phyloP scores from a whole-genome alignment of 2,113 vertebrate genomes.

The Larimichthys crocea region DNA sequence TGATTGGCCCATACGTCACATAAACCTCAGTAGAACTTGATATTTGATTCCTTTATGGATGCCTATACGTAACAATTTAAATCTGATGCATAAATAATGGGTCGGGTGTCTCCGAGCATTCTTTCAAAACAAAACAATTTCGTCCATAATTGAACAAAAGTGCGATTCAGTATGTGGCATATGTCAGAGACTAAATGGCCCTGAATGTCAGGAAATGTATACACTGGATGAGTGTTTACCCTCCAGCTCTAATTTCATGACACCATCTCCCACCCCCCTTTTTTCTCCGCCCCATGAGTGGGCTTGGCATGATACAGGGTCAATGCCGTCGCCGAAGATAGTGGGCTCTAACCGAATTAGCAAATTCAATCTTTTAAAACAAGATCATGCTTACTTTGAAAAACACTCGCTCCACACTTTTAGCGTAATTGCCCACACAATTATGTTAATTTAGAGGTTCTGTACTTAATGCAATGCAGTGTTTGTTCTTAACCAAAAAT shows the following conservation, averaged over 20 bases:
- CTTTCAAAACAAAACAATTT: background rate
- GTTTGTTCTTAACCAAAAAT: constrained; percentile 54
- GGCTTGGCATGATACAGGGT: constrained; percentile 55
- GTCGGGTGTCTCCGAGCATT: background rate
- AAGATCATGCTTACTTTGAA: constrained; percentile 66
- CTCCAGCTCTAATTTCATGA: constrained; percentile 69
- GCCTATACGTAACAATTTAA: background rate
- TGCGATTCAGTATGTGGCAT: background rate
- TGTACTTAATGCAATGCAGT: constrained; percentile 48
- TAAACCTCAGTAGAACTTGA: background rate
- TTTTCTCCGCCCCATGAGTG: constrained; percentile 20
- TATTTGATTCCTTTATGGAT: background rate
- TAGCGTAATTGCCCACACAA: constrained; percentile 74
- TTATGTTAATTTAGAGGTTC: constrained; percentile 71
- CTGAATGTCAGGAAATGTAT: constrained; percentile 70
- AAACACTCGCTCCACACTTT: constrained; percentile 72
- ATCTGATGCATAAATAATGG: background rate
- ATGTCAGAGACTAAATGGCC: constrained; percentile 18
- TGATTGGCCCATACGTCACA: background rate
- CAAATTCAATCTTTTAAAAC: constrained; percentile 72
- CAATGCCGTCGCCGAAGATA: constrained; percentile 57
- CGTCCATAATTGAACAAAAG: background rate
- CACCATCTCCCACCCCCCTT: constrained; percentile 25
- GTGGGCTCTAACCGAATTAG: constrained; percentile 76
- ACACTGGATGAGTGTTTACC: constrained; percentile 70